Evolutionary conservation across 2,888 invertebrate species (phyloP), one percentile per base, ranked within the genome.

Genomic region (Athalia rosae): DNA sequence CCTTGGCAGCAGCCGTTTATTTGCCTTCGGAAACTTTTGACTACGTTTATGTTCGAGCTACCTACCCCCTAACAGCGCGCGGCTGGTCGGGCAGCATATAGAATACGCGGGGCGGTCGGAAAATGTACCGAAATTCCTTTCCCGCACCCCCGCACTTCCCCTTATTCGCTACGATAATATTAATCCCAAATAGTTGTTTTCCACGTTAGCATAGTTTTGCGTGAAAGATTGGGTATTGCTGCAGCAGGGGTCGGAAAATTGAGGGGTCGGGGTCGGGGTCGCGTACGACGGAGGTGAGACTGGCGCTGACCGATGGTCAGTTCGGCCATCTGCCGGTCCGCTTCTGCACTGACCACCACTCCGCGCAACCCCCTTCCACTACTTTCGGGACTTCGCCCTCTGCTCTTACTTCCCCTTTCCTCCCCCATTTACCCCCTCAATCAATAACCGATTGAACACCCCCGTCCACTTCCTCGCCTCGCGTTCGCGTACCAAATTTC

Each of bases 371-470:
- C 28, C 28, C 28, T 28, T 28, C 28, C 28, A 28, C 28, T 28
- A 28, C 28, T 28, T 28, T 28, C 28, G 28, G 28, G 28, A 28
- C 28, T 28, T 28, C 79, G 79, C 80, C 77, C 63, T 74, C 62
- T 71, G 59, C 74, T 73, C 77, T 78, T 56, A 78, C 71, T 56
- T 74, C 81, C 63, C 76, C 66, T 78, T 78, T 69, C 79, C 77
- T 71, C 77, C 79, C 79, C 74, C 73, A 77, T 71, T 77, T 56
- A 76, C 78, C 78, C 79, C 80, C 82, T 78, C 88, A 89, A 89
- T 88, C 88, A 89, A 89, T 89, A 89, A 89, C 86, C 89, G 88
- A 89, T 89, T 89, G 88, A 88, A 87, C 86, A 81, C 85, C 85
- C 84, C 85, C 84, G 80, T 79, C 83, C 82, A 78, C 83, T 82